Evolutionary conservation across 2,797 vertebrate genomes (phyloP).

Genomic region (Myiotriccus ornatus): DNA sequence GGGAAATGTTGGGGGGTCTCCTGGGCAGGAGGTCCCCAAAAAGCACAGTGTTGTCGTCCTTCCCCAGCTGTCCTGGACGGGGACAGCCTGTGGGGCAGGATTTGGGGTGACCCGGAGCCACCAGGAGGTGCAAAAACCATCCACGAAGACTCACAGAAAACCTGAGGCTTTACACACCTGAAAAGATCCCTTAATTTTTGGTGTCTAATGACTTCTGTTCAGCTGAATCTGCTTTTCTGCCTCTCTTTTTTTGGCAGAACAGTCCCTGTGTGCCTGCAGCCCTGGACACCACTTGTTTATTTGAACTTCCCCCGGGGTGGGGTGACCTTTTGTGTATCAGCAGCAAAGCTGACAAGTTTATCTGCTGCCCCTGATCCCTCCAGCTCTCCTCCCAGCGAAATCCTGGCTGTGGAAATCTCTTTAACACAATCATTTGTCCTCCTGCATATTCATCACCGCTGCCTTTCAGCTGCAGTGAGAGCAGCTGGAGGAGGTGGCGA

Average conservation of each 20-base stretch:
- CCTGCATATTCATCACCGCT: neutral
- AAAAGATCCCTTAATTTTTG: neutral
- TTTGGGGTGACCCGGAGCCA: neutral
- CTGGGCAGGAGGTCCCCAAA: neutral
- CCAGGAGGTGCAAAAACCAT: neutral
- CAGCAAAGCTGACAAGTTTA: neutral
- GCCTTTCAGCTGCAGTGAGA: neutral
- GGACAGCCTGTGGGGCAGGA: neutral
- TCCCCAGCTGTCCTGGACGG: neutral
- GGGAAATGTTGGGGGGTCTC: rapidly evolving
- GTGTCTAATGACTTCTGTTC: neutral
- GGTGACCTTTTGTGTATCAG: neutral
- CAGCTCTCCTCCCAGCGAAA: neutral
- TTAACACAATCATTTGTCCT: neutral
- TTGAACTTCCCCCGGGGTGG: neutral
- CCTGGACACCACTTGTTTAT: neutral
- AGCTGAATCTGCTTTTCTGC: neutral
- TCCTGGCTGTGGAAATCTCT: neutral
- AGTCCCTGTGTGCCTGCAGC: neutral
- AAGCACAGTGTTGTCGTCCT: rapidly evolving
- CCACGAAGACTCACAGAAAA: neutral
- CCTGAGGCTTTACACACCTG: neutral
- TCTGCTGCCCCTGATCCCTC: neutral
- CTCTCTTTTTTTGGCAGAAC: neutral
- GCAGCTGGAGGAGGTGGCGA: neutral